Base-by-base conservation (phyloP, 2,113 vertebrate genomes). In the Hemiprocne comata region DNA sequence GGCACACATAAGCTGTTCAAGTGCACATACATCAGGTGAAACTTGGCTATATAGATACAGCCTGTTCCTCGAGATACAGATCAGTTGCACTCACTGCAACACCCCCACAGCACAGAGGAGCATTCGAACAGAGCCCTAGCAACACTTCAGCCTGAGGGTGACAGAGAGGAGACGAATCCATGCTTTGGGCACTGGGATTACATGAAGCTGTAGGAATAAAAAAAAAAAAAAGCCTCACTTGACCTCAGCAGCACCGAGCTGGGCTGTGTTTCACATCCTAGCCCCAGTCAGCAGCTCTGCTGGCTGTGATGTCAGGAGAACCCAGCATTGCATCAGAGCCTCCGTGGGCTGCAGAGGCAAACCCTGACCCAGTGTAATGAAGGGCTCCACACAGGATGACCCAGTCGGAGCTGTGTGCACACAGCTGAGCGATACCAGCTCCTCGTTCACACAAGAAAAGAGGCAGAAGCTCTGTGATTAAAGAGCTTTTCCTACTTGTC, bases 1-100 rank as follows among this genome's bases (percentile, higher is more conserved):
- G 60, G 36, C 64, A 28, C 3, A 33, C 21, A 29, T 38, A 21
- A 67, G 13, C 31, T 29, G 33, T 5, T 54, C 55, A 17, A 70
- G 42, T 1, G 7, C 3, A 1, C 5, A 36, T 0, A 0, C 60
- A 76, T 7, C 29, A 58, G 61, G 42, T 17, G 66, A 72, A 64
- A 34, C 1, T 0, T 4, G 11, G 69, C 25, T 14, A 25, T 0
- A n/a, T 21, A 48, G 20, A 19, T 42, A 53, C 14, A 42, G 40
- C 5, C n/a, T 10, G 0, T 11, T 86, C 72, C 53, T 33, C 3
- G 17, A 75, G 53, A 66, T 5, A 70, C 0, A 6, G 21, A 62
- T 34, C 46, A 24, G 69, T 15, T 48, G 77, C 69, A 31, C n/a
- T 29, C 69, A n/a, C n/a, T 29, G 33, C 28, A 40, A 60, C 70